These are phyloP conservation scores for Maniola jurtina DNA, from an alignment of 1,140 invertebrate species.

Conservation along the genomic window DNA sequence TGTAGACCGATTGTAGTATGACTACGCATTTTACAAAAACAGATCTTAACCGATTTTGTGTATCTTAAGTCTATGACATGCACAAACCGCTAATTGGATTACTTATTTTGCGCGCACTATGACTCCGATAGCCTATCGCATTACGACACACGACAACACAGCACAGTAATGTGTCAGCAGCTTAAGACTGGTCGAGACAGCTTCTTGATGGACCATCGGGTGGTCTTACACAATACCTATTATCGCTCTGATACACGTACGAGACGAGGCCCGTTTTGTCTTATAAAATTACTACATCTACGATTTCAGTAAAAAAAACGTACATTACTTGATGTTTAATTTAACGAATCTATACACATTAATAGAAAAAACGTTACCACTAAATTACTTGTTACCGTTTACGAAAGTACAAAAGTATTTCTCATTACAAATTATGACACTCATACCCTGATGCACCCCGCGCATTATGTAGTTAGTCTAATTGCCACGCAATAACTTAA, in stretches of 20 bases:
- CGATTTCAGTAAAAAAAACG: conserved; percentile 74
- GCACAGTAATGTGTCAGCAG: too few species aligned
- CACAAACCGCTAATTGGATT: too few species aligned
- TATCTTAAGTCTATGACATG: too few species aligned
- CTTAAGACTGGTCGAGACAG: conserved; percentile 35
- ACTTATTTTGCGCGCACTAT: too few species aligned
- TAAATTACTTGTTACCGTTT: conserved; percentile 70
- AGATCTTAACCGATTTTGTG: too few species aligned
- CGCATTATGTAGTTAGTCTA: conserved; percentile 71
- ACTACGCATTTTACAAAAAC: too few species aligned
- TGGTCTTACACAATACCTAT: conserved; percentile 67
- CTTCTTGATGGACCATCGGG: conserved; percentile 51
- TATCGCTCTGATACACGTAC: conserved; percentile 76
- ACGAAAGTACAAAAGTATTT: conserved; percentile 76
- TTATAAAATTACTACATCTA: conserved; percentile 77
- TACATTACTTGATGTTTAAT: conserved; percentile 70
- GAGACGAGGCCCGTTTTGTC: conserved; percentile 58
- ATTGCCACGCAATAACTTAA: conserved; percentile 76
- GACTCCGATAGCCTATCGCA: too few species aligned
- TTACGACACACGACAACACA: too few species aligned
- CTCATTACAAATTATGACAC: conserved; percentile 76
- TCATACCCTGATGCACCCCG: conserved; percentile 80
- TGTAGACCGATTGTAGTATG: too few species aligned
- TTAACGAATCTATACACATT: conserved; percentile 66
- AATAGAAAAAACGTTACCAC: conserved; percentile 73